Conservation (phyloP, 2,888 invertebrate genomes). For the Drosophila cyrtoloma region DNA sequence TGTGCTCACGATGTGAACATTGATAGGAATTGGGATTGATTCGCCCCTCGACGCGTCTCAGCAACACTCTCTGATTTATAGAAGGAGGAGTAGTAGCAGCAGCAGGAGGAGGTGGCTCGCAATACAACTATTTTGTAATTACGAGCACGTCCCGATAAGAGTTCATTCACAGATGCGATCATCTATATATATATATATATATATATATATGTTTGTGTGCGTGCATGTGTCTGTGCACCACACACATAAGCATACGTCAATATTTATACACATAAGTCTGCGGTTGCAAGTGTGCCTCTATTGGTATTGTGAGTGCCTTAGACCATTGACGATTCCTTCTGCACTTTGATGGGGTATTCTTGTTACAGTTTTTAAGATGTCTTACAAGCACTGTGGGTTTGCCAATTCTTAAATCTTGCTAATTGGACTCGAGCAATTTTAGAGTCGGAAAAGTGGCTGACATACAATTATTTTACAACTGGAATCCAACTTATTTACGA, state of each 20-base stretch:
- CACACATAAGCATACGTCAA: neutral
- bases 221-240: neutral
- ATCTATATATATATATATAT: slow-evolving; percentile 4
- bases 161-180: slow-evolving; percentile 72
- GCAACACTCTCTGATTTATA: neutral
- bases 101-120: neutral
- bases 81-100: neutral
- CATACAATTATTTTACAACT: neutral
- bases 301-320: neutral
- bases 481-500: neutral
- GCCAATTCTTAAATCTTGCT: neutral
- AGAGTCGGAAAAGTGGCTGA: fast-evolving
- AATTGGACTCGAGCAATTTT: neutral
- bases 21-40: slow-evolving; percentile 26
- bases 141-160: slow-evolving; percentile 62
- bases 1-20: slow-evolving; percentile 29
- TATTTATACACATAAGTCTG: neutral
- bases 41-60: neutral
- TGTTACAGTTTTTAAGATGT: neutral
- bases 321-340: slow-evolving; percentile 18
- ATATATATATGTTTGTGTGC: neutral
- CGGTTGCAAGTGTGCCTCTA: neutral
- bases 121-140: slow-evolving; percentile 62
- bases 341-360: neutral
- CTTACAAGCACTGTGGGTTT: neutral